Evolutionary conservation across 2,888 invertebrate species (phyloP).

Genomic region (Norana najaformis): DNA sequence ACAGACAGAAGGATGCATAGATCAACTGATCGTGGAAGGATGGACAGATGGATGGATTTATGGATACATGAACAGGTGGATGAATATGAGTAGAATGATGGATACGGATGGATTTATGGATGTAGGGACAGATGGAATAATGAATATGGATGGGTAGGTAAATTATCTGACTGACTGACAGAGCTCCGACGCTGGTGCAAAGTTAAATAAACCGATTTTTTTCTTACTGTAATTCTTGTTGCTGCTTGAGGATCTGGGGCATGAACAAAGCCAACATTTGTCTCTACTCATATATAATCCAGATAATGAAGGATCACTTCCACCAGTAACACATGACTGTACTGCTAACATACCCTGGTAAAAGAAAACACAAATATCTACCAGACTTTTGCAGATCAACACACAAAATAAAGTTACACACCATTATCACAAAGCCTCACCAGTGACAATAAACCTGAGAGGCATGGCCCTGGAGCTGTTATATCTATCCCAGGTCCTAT

Average conservation of each 20-base stretch:
- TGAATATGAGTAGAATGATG: too few species aligned
- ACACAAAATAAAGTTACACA: not conserved
- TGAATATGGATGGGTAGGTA: not conserved
- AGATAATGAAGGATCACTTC: constrained; percentile 9
- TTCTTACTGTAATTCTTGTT: constrained; percentile 10
- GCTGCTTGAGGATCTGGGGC: not conserved
- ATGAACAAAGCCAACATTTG: constrained; percentile 20
- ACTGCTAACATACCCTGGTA: constrained; percentile 19
- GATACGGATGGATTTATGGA: not conserved
- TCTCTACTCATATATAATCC: constrained; percentile 1
- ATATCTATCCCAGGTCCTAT: not conserved
- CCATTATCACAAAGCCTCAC: not conserved
- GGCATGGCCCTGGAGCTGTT: not conserved
- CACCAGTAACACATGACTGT: constrained; percentile 15
- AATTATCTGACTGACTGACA: not conserved
- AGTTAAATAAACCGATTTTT: not conserved
- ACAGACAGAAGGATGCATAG: too few species aligned
- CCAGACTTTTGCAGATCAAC: not conserved
- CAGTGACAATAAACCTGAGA: not conserved
- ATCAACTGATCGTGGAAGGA: not conserved
- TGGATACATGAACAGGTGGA: not conserved
- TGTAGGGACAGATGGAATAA: not conserved
- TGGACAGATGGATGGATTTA: not conserved
- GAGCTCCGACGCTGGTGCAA: not conserved
- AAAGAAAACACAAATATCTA: not conserved